A percentile compares a stretch with the other conserved stretches of the same genome.
Conservation (phyloP, 2,113 vertebrate genomes). For the Ceyx melanurus region DNA sequence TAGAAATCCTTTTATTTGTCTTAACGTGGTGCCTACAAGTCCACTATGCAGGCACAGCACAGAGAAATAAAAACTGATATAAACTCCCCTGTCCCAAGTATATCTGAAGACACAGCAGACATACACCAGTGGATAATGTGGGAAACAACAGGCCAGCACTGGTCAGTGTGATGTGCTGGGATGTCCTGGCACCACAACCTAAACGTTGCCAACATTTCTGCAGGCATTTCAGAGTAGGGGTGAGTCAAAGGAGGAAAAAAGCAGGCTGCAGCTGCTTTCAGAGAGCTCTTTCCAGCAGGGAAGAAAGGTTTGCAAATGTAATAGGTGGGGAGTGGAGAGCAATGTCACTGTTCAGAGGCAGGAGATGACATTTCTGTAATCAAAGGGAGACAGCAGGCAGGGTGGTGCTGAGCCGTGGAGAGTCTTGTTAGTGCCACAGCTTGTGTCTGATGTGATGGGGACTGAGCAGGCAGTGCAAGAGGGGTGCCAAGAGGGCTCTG, state of each 20-base stretch:
- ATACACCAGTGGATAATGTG: not conserved
- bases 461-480: not conserved
- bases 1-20: not conserved
- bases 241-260: not conserved
- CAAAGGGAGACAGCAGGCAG: not conserved
- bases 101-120: not conserved
- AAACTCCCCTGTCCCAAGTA: not conserved
- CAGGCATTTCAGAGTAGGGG: not conserved
- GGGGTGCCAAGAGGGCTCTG: not conserved
- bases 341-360: not conserved
- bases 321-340: not conserved
- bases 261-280: not conserved
- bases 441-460: not conserved
- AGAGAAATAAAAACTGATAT: not conserved
- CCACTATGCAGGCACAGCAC: not conserved
- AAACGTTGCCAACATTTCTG: not conserved
- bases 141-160: not conserved
- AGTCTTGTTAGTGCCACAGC: not conserved
- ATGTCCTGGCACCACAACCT: not conserved
- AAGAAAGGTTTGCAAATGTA: not conserved
- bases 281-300: not conserved
- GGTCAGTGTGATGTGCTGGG: not conserved
- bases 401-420: not conserved
- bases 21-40: not conserved
- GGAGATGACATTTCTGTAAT: not conserved